These are phyloP conservation scores for Alfaro cultratus DNA, from an alignment of 2,797 vertebrate genomes.

Conservation along the genomic window DNA sequence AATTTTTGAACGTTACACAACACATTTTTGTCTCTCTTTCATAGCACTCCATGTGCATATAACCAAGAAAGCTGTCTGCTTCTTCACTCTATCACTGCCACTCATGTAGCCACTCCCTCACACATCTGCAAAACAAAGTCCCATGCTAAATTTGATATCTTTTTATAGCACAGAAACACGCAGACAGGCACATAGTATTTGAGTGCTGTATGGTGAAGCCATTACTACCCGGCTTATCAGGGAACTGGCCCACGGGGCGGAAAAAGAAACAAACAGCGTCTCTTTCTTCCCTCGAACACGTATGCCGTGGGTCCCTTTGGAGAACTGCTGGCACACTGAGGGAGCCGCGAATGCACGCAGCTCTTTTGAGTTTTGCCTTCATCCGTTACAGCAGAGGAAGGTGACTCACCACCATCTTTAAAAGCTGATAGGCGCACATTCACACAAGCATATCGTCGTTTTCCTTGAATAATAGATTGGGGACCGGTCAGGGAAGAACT, in stretches of 20 bases:
- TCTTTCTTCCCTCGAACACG: slow-evolving; percentile 3
- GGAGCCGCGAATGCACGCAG: slow-evolving; percentile 34
- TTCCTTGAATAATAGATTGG: slow-evolving; percentile 43
- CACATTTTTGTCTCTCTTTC: slow-evolving; percentile 70
- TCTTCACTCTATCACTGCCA: slow-evolving; percentile 22
- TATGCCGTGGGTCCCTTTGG: slow-evolving; percentile 27
- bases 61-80: slow-evolving; percentile 39
- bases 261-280: slow-evolving; percentile 38
- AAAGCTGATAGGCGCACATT: slow-evolving; percentile 47
- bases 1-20: slow-evolving; percentile 79
- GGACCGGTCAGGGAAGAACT: slow-evolving; percentile 23
- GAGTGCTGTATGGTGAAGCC: slow-evolving; percentile 62
- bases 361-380: slow-evolving; percentile 57
- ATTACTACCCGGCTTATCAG: slow-evolving; percentile 60
- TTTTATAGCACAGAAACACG: slow-evolving; percentile 20
- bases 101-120: slow-evolving; percentile 23
- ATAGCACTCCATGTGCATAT: slow-evolving; percentile 61
- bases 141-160: slow-evolving; percentile 21
- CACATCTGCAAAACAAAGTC: slow-evolving; percentile 22
- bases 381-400: slow-evolving; percentile 49
- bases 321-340: slow-evolving; percentile 43
- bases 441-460: slow-evolving; percentile 13
- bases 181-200: slow-evolving; percentile 9
- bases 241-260: slow-evolving; percentile 33
- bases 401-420: slow-evolving; percentile 53